Conservation (phyloP, 2,888 invertebrate species). For the Reticulitermes lucifugus region DNA sequence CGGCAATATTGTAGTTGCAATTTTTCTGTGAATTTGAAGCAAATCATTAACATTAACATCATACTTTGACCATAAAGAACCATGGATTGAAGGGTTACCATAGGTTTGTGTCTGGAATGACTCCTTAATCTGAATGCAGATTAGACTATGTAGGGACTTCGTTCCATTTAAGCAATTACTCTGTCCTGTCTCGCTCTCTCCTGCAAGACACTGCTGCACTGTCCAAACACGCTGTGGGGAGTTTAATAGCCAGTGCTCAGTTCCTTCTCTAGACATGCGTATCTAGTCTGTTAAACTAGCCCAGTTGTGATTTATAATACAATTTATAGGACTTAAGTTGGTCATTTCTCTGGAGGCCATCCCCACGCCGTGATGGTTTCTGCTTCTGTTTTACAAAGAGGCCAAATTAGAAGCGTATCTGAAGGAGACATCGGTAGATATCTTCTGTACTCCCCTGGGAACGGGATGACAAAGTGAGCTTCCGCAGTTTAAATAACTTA, state of each 20-base stretch:
- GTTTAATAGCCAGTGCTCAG: not conserved
- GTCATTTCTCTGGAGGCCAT: constrained; percentile 17
- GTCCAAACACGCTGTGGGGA: not conserved
- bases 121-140: not conserved
- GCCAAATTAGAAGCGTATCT: constrained; percentile 8
- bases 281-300: not conserved
- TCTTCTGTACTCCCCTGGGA: not conserved
- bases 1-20: too few species aligned
- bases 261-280: not conserved
- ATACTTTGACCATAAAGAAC: too few species aligned
- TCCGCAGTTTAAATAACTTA: not conserved
- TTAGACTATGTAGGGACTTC: not conserved
- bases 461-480: not conserved
- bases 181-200: not conserved
- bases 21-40: too few species aligned
- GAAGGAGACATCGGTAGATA: not conserved
- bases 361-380: not conserved
- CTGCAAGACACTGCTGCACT: not conserved
- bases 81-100: not conserved
- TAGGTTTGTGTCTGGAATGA: not conserved
- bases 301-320: constrained; percentile 34
- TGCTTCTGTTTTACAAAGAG: constrained; percentile 13
- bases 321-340: constrained; percentile 30
- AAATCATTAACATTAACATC: not conserved
- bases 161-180: not conserved